Evolutionary conservation across 2,113 vertebrate species (phyloP).

Genomic region (Serilophus lunatus): DNA sequence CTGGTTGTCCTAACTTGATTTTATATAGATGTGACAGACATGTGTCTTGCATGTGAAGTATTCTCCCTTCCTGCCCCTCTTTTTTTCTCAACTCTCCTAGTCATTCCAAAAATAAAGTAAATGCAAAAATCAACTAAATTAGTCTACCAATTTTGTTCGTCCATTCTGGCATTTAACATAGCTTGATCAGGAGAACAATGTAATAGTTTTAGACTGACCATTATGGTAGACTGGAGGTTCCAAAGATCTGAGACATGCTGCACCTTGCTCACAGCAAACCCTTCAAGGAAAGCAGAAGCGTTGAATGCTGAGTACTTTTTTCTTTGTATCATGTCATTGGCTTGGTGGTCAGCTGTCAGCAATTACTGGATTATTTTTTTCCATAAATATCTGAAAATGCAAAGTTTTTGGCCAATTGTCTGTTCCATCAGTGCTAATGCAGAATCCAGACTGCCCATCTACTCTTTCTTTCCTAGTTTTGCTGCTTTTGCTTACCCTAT

Average conservation of each 20-base stretch:
- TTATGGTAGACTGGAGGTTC: accelerated
- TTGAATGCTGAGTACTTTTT: not conserved
- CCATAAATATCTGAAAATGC: not conserved
- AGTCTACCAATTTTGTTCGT: not conserved
- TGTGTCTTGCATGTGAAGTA: not conserved
- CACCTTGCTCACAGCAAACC: not conserved
- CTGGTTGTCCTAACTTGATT: not conserved
- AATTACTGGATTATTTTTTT: not conserved
- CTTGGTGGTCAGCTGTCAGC: not conserved
- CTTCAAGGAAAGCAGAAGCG: not conserved
- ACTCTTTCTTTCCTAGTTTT: not conserved
- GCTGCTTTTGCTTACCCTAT: not conserved
- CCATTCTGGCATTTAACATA: not conserved
- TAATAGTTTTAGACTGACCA: not conserved
- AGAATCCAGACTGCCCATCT: not conserved
- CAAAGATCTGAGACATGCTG: not conserved
- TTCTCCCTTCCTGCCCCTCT: not conserved
- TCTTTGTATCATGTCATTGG: not conserved
- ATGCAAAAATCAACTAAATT: not conserved
- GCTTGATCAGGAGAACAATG: not conserved
- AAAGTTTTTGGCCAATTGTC: not conserved
- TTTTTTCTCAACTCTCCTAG: not conserved
- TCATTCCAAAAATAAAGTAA: not conserved
- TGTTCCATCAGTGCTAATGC: not conserved
- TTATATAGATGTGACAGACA: not conserved